Evolutionary conservation across 2,888 invertebrate genomes (phyloP).

Genomic region (Philhelius pedissequus): DNA sequence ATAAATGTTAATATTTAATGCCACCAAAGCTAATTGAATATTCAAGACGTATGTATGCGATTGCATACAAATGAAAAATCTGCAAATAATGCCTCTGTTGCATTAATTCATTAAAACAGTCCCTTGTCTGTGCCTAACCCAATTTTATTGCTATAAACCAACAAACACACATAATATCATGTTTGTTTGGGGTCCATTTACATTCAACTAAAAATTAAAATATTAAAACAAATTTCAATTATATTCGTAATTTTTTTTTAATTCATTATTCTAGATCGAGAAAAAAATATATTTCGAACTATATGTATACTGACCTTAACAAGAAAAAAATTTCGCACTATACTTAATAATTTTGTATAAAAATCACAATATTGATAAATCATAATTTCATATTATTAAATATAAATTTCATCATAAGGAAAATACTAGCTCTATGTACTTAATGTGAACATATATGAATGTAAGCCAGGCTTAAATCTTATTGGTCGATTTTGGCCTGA

Average conservation of each 20-base stretch:
- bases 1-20: background rate
- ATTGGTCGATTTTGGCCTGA: too few relatives aligned
- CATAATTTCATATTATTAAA: background rate
- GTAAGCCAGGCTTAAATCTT: too few relatives aligned
- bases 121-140: background rate
- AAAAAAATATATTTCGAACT: background rate
- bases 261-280: background rate
- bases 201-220: too few relatives aligned
- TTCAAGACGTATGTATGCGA: background rate
- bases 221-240: too few relatives aligned
- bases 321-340: background rate
- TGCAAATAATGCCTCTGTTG: background rate
- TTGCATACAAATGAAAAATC: background rate
- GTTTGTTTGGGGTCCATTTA: too few relatives aligned
- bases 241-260: background rate
- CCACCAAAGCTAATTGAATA: background rate
- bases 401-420: background rate
- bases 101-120: background rate
- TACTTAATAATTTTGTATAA: constrained; percentile 2
- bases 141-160: background rate
- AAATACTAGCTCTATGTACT: background rate
- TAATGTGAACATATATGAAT: background rate
- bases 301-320: background rate
- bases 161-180: too few relatives aligned
- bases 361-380: background rate